Evolutionary conservation across 1,140 invertebrate species (phyloP), one percentile per base, ranked within the genome.

Genomic region (Neodiprion pinetum): DNA sequence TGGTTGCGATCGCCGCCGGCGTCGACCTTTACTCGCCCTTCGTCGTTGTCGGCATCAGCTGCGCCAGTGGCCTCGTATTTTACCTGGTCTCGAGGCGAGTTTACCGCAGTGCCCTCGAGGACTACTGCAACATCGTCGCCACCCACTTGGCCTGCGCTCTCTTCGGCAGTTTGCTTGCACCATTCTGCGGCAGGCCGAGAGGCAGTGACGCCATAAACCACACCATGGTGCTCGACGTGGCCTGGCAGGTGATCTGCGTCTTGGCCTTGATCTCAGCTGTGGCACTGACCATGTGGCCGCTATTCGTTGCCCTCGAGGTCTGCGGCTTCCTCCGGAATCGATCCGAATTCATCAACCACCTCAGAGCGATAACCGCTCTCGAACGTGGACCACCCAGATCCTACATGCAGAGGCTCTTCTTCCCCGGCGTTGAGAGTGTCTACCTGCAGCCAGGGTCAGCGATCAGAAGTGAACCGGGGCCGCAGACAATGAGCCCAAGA

Each of bases 101-200:
- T 3, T 83, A 83, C 70, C 50, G 50, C 48, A 83, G 77, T 48
- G 76, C 79, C 0, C 66, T 85, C 9, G 83, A 85, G 53, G 83
- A 84, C 70, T 83, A 84, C 40, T 85, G 83, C 71, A 84, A 85
- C 48, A 73, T 82, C 4, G 17, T 81, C 11, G 77, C 79, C 0
- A 76, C 77, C 12, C 80, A 84, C 67, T 53, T 85, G 1, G 70
- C 75, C 23, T 81, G 73, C 17, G 78, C 76, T 2, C 17, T 83
- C 7, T 10, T 82, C 1, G 83, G 82, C 0, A 80, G 76, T 49
- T 9, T 81, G 0, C 7, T 83, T 0, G 79, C 75, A 0, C 40
- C 40, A 12, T 9, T 69, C 12, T 69, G 67, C 12, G 12, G 11
- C 40, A 69, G 12, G 11, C 12, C 67, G 3, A 69, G 67, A 28